A percentile compares a stretch with the other conserved stretches of the same genome.
These are phyloP conservation scores for Bos indicus DNA, from an alignment of 2,113 vertebrate genomes.

Conservation along the genomic window DNA sequence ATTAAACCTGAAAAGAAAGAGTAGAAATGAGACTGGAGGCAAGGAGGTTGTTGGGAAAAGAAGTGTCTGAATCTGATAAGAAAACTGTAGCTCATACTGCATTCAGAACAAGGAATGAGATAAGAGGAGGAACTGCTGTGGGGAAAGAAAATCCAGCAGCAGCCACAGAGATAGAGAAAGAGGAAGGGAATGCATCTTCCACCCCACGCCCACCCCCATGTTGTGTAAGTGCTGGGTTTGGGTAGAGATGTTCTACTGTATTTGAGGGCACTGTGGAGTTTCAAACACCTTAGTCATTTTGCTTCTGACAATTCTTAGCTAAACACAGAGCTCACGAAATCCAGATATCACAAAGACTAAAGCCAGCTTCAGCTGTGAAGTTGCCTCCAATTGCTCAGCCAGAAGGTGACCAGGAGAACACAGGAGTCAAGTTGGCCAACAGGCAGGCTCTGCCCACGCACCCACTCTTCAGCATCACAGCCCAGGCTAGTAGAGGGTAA, in stretches of 20 bases:
- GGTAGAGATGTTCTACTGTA: neutral
- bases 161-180: neutral
- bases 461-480: neutral
- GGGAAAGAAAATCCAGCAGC: neutral
- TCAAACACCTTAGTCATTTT: slow-evolving; percentile 18
- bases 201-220: neutral
- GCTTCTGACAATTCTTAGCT: slow-evolving; percentile 49
- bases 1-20: slow-evolving; percentile 28
- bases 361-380: neutral
- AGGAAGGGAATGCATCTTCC: neutral
- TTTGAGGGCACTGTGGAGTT: neutral
- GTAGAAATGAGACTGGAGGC: neutral
- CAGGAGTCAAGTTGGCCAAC: neutral
- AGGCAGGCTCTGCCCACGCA: neutral
- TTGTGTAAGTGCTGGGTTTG: neutral
- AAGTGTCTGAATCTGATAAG: slow-evolving; percentile 44
- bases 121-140: neutral
- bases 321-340: slow-evolving; percentile 26
- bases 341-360: neutral
- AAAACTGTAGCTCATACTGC: neutral
- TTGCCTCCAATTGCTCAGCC: neutral
- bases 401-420: neutral
- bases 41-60: slow-evolving; percentile 26
- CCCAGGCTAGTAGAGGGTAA: neutral
- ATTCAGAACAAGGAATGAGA: slow-evolving; percentile 6